Percentiles rank a stretch among this genome's conserved stretches.
Evolutionary conservation across 2,113 vertebrate species (phyloP).

Genomic region (Hymenochirus boettgeri): DNA sequence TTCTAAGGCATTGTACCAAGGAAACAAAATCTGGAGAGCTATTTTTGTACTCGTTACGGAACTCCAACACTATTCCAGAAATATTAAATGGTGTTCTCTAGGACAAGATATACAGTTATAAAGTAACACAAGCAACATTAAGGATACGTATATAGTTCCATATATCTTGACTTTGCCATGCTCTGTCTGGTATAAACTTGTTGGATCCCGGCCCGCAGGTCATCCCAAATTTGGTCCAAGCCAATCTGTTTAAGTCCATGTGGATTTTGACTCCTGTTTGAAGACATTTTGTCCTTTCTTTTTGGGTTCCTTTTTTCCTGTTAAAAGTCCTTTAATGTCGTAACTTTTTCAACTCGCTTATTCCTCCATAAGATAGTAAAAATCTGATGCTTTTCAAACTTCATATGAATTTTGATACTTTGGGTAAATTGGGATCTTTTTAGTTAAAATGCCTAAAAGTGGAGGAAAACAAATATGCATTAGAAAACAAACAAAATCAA

Average conservation of each 20-base stretch:
- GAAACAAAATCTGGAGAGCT: too few species aligned
- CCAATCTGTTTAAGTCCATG: conserved; percentile 95
- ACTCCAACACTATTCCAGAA: too few species aligned
- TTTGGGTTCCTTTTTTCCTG: not conserved
- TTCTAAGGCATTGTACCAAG: too few species aligned
- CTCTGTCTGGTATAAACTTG: conserved; percentile 93
- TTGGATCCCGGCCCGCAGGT: conserved; percentile 90
- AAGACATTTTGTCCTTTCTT: conserved; percentile 74
- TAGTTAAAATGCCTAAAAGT: conserved; percentile 55
- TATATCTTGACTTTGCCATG: conserved; percentile 96
- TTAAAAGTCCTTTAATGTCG: conserved; percentile 57
- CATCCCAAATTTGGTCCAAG: conserved; percentile 96
- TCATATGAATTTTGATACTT: conserved; percentile 4
- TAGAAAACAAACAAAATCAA: too few species aligned
- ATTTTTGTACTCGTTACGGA: too few species aligned
- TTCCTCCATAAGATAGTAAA: conserved; percentile 73
- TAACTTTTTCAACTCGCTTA: conserved; percentile 56
- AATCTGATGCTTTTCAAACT: conserved; percentile 61
- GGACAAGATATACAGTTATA: too few species aligned
- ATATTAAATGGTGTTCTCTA: too few species aligned
- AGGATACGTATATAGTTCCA: conserved; percentile 99
- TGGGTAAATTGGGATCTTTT: conserved; percentile 29
- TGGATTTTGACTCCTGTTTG: conserved; percentile 87
- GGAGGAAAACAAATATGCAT: conserved; percentile 10
- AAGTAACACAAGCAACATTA: not conserved